Evolutionary conservation across 1,140 invertebrate species (phyloP), one percentile per base, ranked within the genome.

Genomic region (Argopecten irradians): DNA sequence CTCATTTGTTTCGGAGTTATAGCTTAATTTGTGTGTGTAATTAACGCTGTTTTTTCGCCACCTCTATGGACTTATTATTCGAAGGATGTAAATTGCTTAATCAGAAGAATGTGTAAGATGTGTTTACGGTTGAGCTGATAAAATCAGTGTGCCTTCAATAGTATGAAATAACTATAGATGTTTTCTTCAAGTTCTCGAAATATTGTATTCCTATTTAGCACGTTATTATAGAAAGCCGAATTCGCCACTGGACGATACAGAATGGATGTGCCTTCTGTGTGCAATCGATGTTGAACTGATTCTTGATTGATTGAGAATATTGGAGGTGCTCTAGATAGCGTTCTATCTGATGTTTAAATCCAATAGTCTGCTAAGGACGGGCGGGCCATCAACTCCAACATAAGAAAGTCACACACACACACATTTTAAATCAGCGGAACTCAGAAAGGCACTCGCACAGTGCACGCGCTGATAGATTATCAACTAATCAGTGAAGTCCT

Each of bases 391-490:
- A 28, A 16, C n/a, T 22, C 8, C 22, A 71, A n/a, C 22, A 16
- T 16, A 71, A 28, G 22, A 71, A 71, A 5, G 55, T 71, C 28
- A 28, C 7, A n/a, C 28, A 28, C 7, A n/a, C 28, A 71, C n/a
- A 71, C n/a, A 71, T 71, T 71, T 71, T 71, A 71, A 71, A 71
- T 71, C 22, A 71, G 55, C n/a, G 55, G 55, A 71, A n/a, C n/a
- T n/a, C 55, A 71, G 55, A 71, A 71, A 71, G 55, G n/a, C 55
- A 71, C 55, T 22, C 55, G n/a, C 55, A 71, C 55, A n/a, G 55
- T 71, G 22, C 55, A 71, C 55, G 55, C 55, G 55, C n/a, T 71
- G 55, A 71, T 71, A 71, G 55, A 71, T 71, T 71, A 71, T 71
- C 55, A 71, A 71, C 55, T 71, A 71, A 71, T 71, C 55, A 71